Evolutionary conservation across 1,140 invertebrate species (phyloP), one percentile per base, ranked within the genome.

Genomic region (Glossosoma conforme): DNA sequence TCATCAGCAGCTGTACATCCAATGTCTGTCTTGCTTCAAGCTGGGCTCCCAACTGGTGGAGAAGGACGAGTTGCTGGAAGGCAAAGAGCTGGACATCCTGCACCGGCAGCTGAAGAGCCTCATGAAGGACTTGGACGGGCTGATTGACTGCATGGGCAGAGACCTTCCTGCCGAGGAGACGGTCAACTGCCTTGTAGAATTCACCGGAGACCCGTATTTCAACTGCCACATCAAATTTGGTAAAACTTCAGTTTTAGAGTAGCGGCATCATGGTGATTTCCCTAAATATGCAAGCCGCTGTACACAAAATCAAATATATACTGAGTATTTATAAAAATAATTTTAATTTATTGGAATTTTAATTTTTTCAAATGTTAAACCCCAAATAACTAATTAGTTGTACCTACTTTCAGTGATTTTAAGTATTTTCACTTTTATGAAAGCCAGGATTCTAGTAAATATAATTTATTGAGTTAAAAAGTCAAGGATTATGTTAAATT

Each of bases 21-120:
- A 36, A 8, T 58, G 56, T 38, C 38, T 58, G 9, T 42, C 44
- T 11, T 44, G 51, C 14, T 51, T 58, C 24, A 51, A 46, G 24
- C 47, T 45, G 15, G n/a, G 20, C 13, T 28, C 18, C 19, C 36
- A 49, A 13, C 19, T 52, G 10, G 24, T 57, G 15, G 56, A 51
- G 28, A 11, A 35, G 15, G 42, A 58, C 30, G 21, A 44, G 0
- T 15, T 35, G 6, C 41, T 41, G 11, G 47, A 51, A 11, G 14
- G 3, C 10, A 28, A 30, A 1, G 25, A 47, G 3, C 20, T 52
- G 14, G 40, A 56, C 15, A 1, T 33, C 2, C 17, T 58, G 3
- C 54, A 54, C 30, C n/a, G 17, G 28, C 44, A 56, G 18, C 6
- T 52, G 20, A 38, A 47, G 15, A 38, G 19, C 20, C 21, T 47